Percentiles rank a stretch among this genome's conserved stretches.
phyloP scores from a whole-genome alignment of 2,888 invertebrate species.

The Lysandra coridon region DNA sequence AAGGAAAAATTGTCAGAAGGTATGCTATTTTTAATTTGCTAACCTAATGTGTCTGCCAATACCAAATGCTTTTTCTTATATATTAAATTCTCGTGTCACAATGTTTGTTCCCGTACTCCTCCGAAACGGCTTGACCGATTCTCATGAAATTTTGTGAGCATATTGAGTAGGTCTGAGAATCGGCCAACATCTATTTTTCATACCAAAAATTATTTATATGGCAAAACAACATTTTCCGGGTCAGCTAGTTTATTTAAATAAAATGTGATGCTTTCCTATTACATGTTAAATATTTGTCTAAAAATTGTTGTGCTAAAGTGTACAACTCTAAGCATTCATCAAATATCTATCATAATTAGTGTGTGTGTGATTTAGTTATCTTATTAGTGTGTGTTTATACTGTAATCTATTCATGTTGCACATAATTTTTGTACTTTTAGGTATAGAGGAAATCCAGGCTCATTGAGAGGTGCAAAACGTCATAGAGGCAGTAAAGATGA shows the following conservation, averaged over 20 bases:
- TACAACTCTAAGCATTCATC: not conserved
- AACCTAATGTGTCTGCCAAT: not conserved
- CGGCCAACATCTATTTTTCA: too few species aligned
- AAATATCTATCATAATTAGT: not conserved
- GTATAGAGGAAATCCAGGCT: conserved; percentile 67
- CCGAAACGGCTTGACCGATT: too few species aligned
- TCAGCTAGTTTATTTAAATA: not conserved
- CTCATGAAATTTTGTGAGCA: too few species aligned
- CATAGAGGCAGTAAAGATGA: conserved; percentile 75
- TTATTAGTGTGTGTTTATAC: not conserved
- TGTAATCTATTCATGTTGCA: not conserved
- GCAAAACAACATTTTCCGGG: too few species aligned
- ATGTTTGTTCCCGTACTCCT: too few species aligned
- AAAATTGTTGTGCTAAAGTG: not conserved
- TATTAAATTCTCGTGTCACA: too few species aligned
- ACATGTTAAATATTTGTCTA: not conserved
- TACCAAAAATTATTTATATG: too few species aligned
- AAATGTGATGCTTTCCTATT: not conserved
- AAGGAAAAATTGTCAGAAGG: conserved; percentile 77
- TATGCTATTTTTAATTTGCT: conserved; percentile 42
- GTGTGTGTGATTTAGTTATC: not conserved
- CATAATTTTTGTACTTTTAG: conserved; percentile 44
- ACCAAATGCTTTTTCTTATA: not conserved
- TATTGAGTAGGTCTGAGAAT: too few species aligned
- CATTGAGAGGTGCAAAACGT: conserved; percentile 76